Evolutionary conservation across 2,888 invertebrate species (phyloP).

Genomic region (Kryphioiulus occultus): DNA sequence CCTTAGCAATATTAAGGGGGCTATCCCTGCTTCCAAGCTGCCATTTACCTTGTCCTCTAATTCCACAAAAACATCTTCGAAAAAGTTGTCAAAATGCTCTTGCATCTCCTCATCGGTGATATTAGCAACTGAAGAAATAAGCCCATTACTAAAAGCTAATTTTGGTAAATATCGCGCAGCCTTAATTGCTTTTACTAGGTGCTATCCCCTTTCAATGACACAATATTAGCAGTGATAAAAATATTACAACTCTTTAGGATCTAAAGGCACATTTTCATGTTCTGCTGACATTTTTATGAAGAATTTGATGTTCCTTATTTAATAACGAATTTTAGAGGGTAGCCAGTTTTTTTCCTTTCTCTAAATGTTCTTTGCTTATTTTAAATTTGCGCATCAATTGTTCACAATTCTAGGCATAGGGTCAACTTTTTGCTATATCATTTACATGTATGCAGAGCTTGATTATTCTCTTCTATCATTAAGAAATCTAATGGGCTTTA

Average conservation of each 20-base stretch:
- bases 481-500: background rate
- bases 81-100: conserved; percentile 99
- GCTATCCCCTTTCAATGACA: background rate
- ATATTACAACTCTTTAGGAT: background rate
- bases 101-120: conserved; percentile 98
- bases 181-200: background rate
- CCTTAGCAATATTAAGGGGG: background rate
- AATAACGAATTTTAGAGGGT: no score
- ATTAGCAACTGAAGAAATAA: conserved; percentile 73
- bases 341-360: no score
- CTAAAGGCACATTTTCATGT: no score
- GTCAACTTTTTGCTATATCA: no score
- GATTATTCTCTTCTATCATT: background rate
- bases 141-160: conserved; percentile 36
- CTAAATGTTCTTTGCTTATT: no score
- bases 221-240: no score
- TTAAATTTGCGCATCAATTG: no score
- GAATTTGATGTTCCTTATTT: no score
- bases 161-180: background rate
- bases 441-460: no score
- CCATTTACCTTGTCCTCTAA: conserved; percentile 84
- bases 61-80: conserved; percentile 99
- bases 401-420: no score
- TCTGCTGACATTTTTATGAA: no score
- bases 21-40: background rate